A percentile compares a stretch with the other conserved stretches of the same genome.
These are phyloP conservation scores for Eristalinus sepulchralis DNA, from an alignment of 2,888 invertebrate species.

Conservation along the genomic window DNA sequence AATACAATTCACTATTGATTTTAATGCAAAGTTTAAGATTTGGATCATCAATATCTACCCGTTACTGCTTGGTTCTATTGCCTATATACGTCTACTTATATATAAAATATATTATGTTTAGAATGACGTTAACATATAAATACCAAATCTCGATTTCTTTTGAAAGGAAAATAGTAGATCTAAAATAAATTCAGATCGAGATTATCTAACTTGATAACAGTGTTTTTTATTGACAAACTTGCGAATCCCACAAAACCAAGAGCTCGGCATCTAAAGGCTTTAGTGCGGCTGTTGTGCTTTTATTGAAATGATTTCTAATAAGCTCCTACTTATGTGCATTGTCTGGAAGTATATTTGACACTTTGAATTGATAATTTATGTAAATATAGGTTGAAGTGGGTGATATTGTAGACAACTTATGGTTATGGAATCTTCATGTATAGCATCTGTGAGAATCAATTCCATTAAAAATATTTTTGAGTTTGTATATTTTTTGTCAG, in stretches of 20 bases:
- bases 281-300: conserved; percentile 14
- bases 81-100: not conserved
- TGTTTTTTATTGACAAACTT: conserved; percentile 24
- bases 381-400: conserved; percentile 44
- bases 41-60: not conserved
- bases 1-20: conserved; percentile 58
- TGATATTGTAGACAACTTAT: conserved; percentile 50
- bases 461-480: not conserved
- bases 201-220: conserved; percentile 34
- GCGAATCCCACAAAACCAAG: conserved; percentile 27
- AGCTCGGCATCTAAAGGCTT: not conserved
- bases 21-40: conserved; percentile 55
- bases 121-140: not conserved
- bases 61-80: not conserved
- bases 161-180: not conserved
- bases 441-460: not conserved
- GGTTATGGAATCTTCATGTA: conserved; percentile 53
- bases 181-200: conserved; percentile 21
- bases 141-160: not conserved
- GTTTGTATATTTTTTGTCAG: not conserved
- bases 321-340: conserved; percentile 30
- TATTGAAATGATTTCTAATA: conserved; percentile 31
- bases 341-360: conserved; percentile 54
- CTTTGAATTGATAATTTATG: conserved; percentile 49
- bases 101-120: not conserved